Percentiles rank a stretch among this genome's conserved stretches.
phyloP scores from a whole-genome alignment of 2,797 vertebrate species.

The Rhabdomys pumilio region DNA sequence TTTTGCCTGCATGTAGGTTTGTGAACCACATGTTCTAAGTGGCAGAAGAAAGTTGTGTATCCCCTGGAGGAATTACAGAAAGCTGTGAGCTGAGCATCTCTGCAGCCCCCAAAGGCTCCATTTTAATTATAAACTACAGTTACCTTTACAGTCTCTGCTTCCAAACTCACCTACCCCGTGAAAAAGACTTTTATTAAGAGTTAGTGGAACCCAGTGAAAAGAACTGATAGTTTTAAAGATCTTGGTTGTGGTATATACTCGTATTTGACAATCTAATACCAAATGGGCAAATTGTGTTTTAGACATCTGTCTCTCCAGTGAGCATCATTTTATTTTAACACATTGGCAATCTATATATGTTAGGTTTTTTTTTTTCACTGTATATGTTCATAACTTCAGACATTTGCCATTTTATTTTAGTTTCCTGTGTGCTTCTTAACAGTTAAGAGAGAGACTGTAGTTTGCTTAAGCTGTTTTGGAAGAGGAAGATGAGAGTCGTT shows the following conservation, averaged over 20 bases:
- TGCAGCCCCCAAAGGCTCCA: background rate
- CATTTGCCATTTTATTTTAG: constrained; percentile 58
- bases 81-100: background rate
- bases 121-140: constrained; percentile 64
- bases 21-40: background rate
- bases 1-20: background rate
- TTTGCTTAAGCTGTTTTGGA: constrained; percentile 20
- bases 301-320: constrained; percentile 23
- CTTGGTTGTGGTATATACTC: background rate
- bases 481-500: constrained; percentile 45
- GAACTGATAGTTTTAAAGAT: constrained; percentile 56
- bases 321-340: constrained; percentile 61
- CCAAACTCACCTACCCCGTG: constrained; percentile 9
- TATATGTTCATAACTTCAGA: constrained; percentile 66
- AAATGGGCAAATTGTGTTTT: constrained; percentile 1
- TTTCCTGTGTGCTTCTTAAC: constrained; percentile 65
- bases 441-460: constrained; percentile 40
- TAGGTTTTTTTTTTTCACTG: constrained; percentile 36
- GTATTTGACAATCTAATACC: constrained; percentile 29
- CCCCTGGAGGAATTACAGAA: background rate
- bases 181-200: background rate
- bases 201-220: constrained; percentile 63
- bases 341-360: constrained; percentile 30
- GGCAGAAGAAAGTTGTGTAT: background rate
- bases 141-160: constrained; percentile 48